Conservation (phyloP, 2,888 invertebrate species). For the Harpalus rufipes region DNA sequence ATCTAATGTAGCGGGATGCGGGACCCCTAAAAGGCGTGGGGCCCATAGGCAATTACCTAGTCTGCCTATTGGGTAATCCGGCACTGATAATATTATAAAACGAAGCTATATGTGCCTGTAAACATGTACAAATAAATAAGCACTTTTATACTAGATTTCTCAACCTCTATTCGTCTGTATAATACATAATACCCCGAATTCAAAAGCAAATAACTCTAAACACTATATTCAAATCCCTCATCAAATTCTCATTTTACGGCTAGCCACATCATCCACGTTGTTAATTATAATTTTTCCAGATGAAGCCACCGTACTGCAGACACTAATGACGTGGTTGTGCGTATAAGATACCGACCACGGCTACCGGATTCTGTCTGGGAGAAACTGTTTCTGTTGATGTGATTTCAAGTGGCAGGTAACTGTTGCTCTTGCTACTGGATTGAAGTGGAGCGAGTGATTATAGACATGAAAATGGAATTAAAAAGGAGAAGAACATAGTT, state of each 20-base stretch:
- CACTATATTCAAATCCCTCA: neutral
- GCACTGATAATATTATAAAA: too few relatives aligned
- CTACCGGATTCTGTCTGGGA: constrained; percentile 2
- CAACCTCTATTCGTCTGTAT: neutral
- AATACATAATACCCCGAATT: neutral
- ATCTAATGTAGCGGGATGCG: too few relatives aligned
- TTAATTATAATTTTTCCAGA: constrained; percentile 50
- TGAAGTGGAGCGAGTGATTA: too few relatives aligned
- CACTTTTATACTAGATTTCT: too few relatives aligned
- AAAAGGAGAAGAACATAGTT: too few relatives aligned
- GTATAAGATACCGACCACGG: neutral
- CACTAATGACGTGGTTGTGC: constrained; percentile 18
- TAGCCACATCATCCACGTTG: neutral
- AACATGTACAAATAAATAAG: too few relatives aligned
- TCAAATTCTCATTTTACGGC: constrained; percentile 1
- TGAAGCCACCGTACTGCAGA: constrained; percentile 13
- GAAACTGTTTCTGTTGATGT: neutral
- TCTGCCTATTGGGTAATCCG: too few relatives aligned
- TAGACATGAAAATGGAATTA: too few relatives aligned
- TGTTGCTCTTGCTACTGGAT: neutral
- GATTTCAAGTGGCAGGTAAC: neutral
- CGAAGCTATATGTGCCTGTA: too few relatives aligned
- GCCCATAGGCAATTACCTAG: too few relatives aligned
- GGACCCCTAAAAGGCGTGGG: too few relatives aligned
- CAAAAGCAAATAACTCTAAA: neutral